A percentile compares a stretch with the other conserved stretches of the same genome.
Conservation (phyloP, 2,113 vertebrate species). For the Tringa solitaria region DNA sequence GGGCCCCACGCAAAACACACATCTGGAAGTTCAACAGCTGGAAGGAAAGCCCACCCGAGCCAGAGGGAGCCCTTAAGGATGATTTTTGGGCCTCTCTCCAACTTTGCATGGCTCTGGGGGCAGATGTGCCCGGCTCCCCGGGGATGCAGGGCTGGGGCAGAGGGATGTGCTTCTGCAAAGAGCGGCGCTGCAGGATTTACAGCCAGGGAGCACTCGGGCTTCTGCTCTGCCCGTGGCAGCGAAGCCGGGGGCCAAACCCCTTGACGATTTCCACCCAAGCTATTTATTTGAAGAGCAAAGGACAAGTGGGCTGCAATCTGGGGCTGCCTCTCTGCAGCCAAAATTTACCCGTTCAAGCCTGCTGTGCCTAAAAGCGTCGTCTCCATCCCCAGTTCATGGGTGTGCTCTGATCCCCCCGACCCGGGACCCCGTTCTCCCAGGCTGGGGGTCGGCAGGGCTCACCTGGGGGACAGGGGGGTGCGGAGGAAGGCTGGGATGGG, state of each 20-base stretch:
- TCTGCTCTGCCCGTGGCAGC: background rate
- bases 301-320: background rate
- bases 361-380: fast-evolving
- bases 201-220: background rate
- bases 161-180: too few species aligned
- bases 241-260: background rate
- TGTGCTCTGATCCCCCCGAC: background rate
- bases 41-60: background rate
- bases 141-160: background rate
- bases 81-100: background rate
- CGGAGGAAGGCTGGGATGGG: fast-evolving
- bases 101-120: background rate
- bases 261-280: background rate
- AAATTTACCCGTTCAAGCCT: fast-evolving
- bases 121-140: fast-evolving
- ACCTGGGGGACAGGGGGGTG: fast-evolving
- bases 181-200: background rate
- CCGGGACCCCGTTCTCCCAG: fast-evolving
- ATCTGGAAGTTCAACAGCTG: background rate
- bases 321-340: background rate
- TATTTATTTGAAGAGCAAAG: background rate
- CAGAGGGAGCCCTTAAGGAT: fast-evolving
- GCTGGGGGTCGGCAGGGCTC: background rate
- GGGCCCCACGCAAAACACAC: background rate
- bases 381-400: background rate